Percentiles rank a stretch among this genome's conserved stretches.
Evolutionary conservation across 2,113 vertebrate genomes (phyloP).

Genomic region (Gymnobelideus leadbeateri): DNA sequence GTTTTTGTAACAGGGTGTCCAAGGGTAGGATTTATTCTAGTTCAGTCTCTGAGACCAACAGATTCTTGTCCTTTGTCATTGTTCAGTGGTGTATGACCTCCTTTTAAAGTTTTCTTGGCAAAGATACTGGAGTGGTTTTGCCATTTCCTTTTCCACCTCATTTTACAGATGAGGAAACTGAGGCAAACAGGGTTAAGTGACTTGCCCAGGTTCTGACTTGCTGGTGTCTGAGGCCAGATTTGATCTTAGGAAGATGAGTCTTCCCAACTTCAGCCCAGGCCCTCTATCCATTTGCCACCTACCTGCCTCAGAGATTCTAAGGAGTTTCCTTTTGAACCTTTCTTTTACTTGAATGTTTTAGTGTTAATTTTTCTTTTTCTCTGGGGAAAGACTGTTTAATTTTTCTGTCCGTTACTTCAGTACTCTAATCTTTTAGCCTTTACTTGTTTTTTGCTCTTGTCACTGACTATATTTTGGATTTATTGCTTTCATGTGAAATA

Average conservation of each 20-base stretch:
- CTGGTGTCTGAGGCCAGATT: not conserved
- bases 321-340: not conserved
- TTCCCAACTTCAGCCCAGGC: not conserved
- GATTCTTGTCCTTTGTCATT: not conserved
- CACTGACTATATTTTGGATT: not conserved
- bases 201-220: too few relatives aligned
- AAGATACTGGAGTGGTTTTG: not conserved
- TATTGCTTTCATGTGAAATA: not conserved
- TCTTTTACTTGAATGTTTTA: not conserved
- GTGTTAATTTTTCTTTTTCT: not conserved
- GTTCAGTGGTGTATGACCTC: not conserved
- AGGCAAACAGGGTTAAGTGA: too few relatives aligned
- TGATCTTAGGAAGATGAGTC: not conserved
- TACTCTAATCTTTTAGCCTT: not conserved
- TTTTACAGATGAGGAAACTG: not conserved
- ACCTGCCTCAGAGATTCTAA: not conserved
- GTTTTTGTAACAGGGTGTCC: not conserved
- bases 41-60: not conserved
- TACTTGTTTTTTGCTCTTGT: not conserved
- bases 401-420: not conserved
- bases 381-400: not conserved
- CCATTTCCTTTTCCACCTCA: not conserved
- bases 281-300: not conserved
- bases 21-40: not conserved
- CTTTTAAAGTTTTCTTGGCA: not conserved